Evolutionary conservation across 2,888 invertebrate species (phyloP).

Genomic region (Athalia circularis): DNA sequence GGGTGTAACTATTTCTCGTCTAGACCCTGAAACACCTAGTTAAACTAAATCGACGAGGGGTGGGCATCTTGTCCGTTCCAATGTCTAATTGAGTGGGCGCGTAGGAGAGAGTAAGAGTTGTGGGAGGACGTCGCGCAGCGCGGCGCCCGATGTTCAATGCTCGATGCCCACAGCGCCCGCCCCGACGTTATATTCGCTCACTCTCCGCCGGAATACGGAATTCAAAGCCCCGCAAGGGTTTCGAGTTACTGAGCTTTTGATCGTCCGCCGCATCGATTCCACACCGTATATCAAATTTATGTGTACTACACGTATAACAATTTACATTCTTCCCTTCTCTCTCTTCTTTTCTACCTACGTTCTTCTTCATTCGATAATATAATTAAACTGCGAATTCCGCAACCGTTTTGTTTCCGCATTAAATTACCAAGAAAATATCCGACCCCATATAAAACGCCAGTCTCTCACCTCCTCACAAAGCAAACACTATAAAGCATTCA

Average conservation of each 20-base stretch:
- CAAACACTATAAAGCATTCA: no score
- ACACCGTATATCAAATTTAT: background rate
- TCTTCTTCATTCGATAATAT: no score
- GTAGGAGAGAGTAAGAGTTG: constrained; percentile 23
- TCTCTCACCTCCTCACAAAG: no score
- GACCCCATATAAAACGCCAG: no score
- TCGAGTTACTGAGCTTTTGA: constrained; percentile 20
- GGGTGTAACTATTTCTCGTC: constrained; percentile 35
- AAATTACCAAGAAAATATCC: no score
- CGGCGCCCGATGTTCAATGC: constrained; percentile 1
- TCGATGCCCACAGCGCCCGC: background rate
- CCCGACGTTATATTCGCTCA: constrained; percentile 22
- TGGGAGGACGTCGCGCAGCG: constrained; percentile 28
- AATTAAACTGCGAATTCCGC: no score
- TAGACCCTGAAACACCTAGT: constrained; percentile 38
- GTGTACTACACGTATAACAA: background rate
- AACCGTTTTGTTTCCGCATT: no score
- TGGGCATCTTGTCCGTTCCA: constrained; percentile 39
- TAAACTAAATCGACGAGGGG: constrained; percentile 41
- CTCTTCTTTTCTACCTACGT: no score
- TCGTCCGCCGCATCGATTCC: constrained; percentile 4
- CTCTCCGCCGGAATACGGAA: constrained; percentile 19
- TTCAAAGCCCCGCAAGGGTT: constrained; percentile 17
- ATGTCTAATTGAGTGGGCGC: constrained; percentile 44
- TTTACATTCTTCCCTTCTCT: background rate